Conservation (phyloP, 2,113 vertebrate species). For the Muntiacus muntjak region DNA sequence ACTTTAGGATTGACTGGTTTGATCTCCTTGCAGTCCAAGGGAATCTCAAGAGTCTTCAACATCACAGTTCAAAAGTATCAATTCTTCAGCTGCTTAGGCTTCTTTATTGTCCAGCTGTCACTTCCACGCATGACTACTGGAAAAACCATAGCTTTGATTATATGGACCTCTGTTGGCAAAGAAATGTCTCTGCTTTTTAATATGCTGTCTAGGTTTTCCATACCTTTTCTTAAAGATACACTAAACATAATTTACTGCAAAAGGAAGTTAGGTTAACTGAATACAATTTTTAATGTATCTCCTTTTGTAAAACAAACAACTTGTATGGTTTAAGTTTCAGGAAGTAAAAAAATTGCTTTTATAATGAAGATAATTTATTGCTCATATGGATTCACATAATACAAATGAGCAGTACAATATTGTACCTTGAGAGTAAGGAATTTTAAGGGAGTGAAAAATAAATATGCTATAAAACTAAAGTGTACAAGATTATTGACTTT, state of each 20-base stretch:
- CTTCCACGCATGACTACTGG: neutral
- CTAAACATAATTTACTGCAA: conserved; percentile 58
- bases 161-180: neutral
- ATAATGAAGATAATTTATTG: neutral
- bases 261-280: conserved; percentile 57
- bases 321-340: conserved; percentile 20
- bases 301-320: neutral
- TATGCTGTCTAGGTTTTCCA: neutral
- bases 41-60: neutral
- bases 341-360: neutral
- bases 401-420: neutral
- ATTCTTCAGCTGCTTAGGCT: neutral
- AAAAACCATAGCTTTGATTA: neutral
- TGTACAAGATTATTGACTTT: neutral
- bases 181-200: neutral
- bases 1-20: neutral
- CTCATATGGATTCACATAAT: neutral
- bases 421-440: neutral
- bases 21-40: neutral
- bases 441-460: neutral
- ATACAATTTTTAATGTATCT: conserved; percentile 48
- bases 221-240: neutral
- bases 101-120: neutral
- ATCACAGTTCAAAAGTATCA: neutral
- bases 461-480: neutral